Percentiles rank a stretch among this genome's conserved stretches.
Evolutionary conservation across 2,888 invertebrate species (phyloP).

Genomic region (Folsomia candida): DNA sequence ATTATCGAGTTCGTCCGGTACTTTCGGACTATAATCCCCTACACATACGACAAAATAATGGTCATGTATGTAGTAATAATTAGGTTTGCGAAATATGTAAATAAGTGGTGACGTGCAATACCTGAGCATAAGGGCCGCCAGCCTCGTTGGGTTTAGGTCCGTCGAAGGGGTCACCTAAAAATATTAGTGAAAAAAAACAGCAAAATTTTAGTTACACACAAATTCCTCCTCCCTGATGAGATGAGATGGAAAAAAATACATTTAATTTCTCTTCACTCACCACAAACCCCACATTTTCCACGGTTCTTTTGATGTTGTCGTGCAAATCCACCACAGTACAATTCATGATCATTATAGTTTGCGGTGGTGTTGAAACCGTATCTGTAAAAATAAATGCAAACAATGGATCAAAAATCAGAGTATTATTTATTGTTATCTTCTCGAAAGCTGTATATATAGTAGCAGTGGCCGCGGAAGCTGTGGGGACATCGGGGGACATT

Average conservation of each 20-base stretch:
- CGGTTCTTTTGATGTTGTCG: conserved; percentile 76
- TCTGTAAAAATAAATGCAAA: conserved; percentile 50
- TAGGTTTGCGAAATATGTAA: too few species aligned
- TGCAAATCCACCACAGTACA: conserved; percentile 83
- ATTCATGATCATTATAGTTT: conserved; percentile 85
- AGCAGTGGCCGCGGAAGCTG: too few species aligned
- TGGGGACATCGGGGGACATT: too few species aligned
- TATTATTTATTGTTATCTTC: too few species aligned
- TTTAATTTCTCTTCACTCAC: conserved; percentile 22
- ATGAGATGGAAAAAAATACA: too few species aligned
- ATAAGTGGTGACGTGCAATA: background rate
- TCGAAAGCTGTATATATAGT: too few species aligned
- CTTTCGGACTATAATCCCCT: conserved; percentile 73
- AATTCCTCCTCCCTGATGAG: background rate
- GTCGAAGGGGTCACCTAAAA: conserved; percentile 74
- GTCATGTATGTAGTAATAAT: background rate
- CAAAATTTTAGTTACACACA: background rate
- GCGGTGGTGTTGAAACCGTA: conserved; percentile 83
- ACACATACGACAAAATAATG: conserved; percentile 1
- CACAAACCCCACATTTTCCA: conserved; percentile 65
- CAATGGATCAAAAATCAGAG: background rate
- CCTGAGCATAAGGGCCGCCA: conserved; percentile 76
- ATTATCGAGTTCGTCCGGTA: conserved; percentile 69
- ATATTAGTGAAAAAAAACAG: conserved; percentile 47
- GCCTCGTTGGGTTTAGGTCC: conserved; percentile 68